Conservation (phyloP, 2,888 invertebrate genomes). For the Andrena chrysosceles region DNA sequence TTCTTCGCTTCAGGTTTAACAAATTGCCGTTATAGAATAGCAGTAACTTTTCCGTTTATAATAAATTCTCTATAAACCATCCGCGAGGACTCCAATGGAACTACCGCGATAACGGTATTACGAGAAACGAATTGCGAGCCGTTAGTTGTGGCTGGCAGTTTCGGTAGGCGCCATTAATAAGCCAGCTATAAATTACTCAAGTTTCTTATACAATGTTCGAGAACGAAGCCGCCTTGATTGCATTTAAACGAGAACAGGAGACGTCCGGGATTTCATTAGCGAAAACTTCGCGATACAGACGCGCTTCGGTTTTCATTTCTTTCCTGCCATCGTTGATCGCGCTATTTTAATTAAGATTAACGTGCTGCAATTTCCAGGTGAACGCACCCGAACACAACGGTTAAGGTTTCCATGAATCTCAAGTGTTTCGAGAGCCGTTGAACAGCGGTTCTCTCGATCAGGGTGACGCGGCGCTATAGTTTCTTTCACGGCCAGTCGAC, state of each 20-base stretch:
- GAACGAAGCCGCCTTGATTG: background rate
- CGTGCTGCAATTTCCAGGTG: background rate
- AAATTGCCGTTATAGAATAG: no score
- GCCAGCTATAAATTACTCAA: constrained; percentile 9
- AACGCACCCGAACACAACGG: background rate
- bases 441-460: background rate
- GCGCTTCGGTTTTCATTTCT: background rate
- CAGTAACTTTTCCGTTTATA: no score
- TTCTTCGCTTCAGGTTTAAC: no score
- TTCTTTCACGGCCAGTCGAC: background rate
- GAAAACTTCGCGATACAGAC: background rate
- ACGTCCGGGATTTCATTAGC: background rate
- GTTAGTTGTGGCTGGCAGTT: background rate
- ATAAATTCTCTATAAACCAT: no score
- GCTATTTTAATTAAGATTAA: background rate
- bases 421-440: background rate
- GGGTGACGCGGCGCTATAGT: background rate
- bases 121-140: background rate
- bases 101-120: background rate
- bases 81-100: background rate
- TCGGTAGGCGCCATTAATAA: constrained; percentile 10
- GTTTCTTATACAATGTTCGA: constrained; percentile 16
- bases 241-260: background rate
- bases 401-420: background rate
- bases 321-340: background rate